phyloP scores from a whole-genome alignment of 2,113 vertebrate species.

The Lonchura striata region DNA sequence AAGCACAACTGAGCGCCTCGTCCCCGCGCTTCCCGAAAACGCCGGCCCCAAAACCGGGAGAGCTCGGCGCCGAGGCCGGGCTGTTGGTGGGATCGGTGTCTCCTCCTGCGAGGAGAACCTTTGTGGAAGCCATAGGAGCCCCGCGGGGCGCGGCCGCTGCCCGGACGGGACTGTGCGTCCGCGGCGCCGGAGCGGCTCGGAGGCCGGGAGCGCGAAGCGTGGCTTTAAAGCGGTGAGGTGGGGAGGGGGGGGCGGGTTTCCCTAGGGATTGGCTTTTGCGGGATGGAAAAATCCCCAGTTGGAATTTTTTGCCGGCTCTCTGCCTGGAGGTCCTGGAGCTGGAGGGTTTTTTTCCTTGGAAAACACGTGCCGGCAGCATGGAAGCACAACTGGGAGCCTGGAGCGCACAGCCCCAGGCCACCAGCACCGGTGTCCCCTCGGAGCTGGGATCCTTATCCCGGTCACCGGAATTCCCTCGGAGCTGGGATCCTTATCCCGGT shows the following conservation, averaged over 20 bases:
- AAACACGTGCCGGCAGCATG: background rate
- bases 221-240: background rate
- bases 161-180: constrained; percentile 1
- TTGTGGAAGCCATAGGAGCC: constrained; percentile 32
- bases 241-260: background rate
- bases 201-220: constrained; percentile 23
- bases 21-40: too few species aligned
- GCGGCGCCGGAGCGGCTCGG: background rate
- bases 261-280: background rate
- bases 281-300: background rate
- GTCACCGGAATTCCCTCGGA: accelerated
- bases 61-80: background rate
- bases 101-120: background rate
- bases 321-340: constrained; percentile 8
- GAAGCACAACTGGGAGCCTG: constrained; percentile 68
- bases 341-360: background rate
- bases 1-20: constrained; percentile 90
- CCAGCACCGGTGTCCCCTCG: background rate
- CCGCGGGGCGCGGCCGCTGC: background rate
- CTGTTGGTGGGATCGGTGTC: background rate
- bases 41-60: background rate
- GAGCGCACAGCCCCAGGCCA: background rate
- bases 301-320: background rate
- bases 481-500: background rate
- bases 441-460: background rate